Conservation (phyloP, 2,888 invertebrate genomes). For the Platerodrilus igneus region DNA sequence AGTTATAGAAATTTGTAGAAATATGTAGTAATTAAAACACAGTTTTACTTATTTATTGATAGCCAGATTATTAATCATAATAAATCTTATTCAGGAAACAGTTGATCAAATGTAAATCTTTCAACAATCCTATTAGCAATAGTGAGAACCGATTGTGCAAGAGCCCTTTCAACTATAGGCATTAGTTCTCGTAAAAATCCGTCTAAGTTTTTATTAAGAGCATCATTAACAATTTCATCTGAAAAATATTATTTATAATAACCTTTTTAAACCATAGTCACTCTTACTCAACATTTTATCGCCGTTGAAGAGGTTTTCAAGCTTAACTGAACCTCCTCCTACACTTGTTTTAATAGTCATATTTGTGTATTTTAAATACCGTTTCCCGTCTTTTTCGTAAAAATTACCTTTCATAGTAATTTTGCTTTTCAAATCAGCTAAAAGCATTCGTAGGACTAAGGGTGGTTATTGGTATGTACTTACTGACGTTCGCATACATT, state of each 20-base stretch:
- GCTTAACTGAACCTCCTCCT: conserved; percentile 47
- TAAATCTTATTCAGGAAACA: conserved; percentile 49
- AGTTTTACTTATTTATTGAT: too few species aligned
- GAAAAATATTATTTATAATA: conserved; percentile 30
- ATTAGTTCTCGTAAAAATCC: conserved; percentile 51
- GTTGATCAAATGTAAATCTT: conserved; percentile 49
- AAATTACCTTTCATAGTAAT: conserved; percentile 35
- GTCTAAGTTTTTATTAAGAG: conserved; percentile 55
- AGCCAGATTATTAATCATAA: too few species aligned
- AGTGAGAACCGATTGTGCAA: conserved; percentile 47
- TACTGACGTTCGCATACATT: conserved; percentile 53
- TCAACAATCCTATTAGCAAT: conserved; percentile 51
- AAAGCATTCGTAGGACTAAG: conserved; percentile 12
- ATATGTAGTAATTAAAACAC: too few species aligned
- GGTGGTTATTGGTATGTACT: conserved; percentile 29
- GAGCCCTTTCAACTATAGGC: conserved; percentile 52
- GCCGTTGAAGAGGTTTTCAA: conserved; percentile 54
- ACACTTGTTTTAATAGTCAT: conserved; percentile 49
- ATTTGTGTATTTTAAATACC: conserved; percentile 46
- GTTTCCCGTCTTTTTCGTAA: conserved; percentile 45
- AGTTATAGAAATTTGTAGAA: too few species aligned
- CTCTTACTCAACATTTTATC: conserved; percentile 52
- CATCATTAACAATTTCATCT: conserved; percentile 53
- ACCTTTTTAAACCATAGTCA: too few species aligned
- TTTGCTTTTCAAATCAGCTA: conserved; percentile 39